phyloP scores from a whole-genome alignment of 2,888 invertebrate species.

The Oxycera nigricornis region DNA sequence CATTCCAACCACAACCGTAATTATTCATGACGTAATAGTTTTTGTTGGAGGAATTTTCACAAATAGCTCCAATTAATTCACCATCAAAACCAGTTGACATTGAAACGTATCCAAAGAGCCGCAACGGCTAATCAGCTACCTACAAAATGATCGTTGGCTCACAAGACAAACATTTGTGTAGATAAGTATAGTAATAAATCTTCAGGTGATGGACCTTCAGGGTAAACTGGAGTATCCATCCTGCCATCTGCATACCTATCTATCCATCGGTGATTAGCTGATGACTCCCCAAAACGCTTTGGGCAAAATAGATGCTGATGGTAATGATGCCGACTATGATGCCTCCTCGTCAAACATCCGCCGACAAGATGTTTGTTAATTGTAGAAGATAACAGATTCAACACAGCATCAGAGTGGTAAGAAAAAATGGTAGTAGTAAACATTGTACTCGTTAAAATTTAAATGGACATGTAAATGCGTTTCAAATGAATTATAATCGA shows the following conservation, averaged over 20 bases:
- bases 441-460: not conserved
- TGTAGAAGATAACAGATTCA: not conserved
- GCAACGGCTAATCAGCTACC: not conserved
- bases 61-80: too few relatives aligned
- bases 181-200: not conserved
- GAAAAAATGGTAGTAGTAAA: not conserved
- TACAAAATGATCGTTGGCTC: not conserved
- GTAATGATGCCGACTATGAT: too few relatives aligned
- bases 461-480: not conserved
- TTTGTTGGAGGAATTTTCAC: too few relatives aligned
- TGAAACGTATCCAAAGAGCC: not conserved
- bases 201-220: not conserved
- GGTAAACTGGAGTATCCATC: constrained; percentile 2
- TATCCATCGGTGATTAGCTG: too few relatives aligned
- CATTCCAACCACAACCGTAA: too few relatives aligned
- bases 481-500: not conserved
- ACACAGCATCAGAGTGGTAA: not conserved
- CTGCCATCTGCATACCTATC: not conserved
- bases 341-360: not conserved
- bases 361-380: not conserved
- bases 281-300: too few relatives aligned
- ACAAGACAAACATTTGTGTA: not conserved
- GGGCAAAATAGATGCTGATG: too few relatives aligned
- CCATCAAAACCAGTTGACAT: not conserved
- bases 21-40: too few relatives aligned